Evolutionary conservation across 2,113 vertebrate genomes (phyloP).

Genomic region (Casuarius casuarius): DNA sequence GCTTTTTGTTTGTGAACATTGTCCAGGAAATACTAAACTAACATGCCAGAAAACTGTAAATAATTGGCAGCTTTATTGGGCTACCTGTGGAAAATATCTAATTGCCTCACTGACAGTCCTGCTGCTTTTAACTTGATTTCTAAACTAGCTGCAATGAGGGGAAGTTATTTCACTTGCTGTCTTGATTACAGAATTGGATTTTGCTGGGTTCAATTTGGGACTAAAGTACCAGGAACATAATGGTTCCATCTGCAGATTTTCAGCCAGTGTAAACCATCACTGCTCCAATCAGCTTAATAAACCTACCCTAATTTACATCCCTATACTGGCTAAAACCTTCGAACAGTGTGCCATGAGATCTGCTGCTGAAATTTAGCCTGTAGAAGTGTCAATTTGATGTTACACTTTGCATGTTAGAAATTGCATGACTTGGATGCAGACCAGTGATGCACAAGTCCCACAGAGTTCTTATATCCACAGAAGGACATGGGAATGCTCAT

Average conservation of each 20-base stretch:
- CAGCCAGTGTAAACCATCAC: background rate
- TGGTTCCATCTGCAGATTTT: background rate
- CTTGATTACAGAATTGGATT: background rate
- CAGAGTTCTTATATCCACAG: background rate
- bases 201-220: background rate
- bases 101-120: background rate
- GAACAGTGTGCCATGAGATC: background rate
- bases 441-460: background rate
- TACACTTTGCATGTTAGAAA: background rate
- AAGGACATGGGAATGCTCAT: rapidly evolving
- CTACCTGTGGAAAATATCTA: background rate
- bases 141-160: background rate
- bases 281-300: background rate
- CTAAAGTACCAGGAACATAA: background rate
- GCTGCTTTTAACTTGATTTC: background rate
- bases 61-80: conserved; percentile 2
- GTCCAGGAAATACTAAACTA: background rate
- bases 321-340: background rate
- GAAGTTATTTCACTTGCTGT: background rate
- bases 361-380: background rate
- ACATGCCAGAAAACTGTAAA: background rate
- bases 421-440: background rate
- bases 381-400: background rate
- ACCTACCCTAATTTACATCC: background rate
- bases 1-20: background rate